A percentile compares a stretch with the other conserved stretches of the same genome.
phyloP scores from a whole-genome alignment of 2,888 invertebrate genomes.

The Oxytorus armatus region DNA sequence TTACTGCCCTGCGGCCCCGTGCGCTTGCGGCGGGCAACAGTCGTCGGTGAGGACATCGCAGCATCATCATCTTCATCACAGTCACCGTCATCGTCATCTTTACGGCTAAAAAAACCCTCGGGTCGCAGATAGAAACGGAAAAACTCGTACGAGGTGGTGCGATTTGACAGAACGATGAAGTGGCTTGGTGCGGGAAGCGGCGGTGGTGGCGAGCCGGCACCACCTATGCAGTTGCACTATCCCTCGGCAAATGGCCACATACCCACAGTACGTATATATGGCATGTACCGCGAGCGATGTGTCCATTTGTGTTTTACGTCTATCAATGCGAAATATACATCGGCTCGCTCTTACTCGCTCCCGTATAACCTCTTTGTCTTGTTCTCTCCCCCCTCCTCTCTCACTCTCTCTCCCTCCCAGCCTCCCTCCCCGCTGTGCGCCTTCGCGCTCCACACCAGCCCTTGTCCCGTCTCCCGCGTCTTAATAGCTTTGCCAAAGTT shows the following conservation, averaged over 20 bases:
- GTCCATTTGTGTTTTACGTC: slow-evolving; percentile 27
- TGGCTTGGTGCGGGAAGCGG: slow-evolving; percentile 85
- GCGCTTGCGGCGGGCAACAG: slow-evolving; percentile 61
- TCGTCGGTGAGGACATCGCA: slow-evolving; percentile 59
- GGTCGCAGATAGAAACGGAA: not conserved
- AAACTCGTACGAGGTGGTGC: slow-evolving; percentile 42
- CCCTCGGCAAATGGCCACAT: slow-evolving; percentile 83
- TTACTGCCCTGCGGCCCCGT: slow-evolving; percentile 31
- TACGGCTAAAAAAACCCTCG: slow-evolving; percentile 5
- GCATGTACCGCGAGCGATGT: slow-evolving; percentile 20
- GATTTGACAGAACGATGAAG: slow-evolving; percentile 82
- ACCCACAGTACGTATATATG: slow-evolving; percentile 79
- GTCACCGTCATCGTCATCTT: slow-evolving; percentile 29
- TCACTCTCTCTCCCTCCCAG: slow-evolving; percentile 32
- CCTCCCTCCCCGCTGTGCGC: too few species aligned
- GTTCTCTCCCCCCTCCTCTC: slow-evolving; percentile 10
- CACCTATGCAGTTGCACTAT: slow-evolving; percentile 83
- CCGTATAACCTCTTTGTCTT: slow-evolving; percentile 61
- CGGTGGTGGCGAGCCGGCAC: slow-evolving; percentile 89
- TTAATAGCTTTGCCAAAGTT: slow-evolving; percentile 43
- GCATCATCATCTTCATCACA: slow-evolving; percentile 47
- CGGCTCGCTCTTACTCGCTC: slow-evolving; percentile 35
- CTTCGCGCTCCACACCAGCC: slow-evolving; percentile 17
- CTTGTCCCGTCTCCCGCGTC: slow-evolving; percentile 39
- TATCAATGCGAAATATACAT: slow-evolving; percentile 37